A percentile compares a stretch with the other conserved stretches of the same genome.
These are phyloP conservation scores for Pitta sordida DNA, from an alignment of 2,113 vertebrate genomes.

Conservation along the genomic window DNA sequence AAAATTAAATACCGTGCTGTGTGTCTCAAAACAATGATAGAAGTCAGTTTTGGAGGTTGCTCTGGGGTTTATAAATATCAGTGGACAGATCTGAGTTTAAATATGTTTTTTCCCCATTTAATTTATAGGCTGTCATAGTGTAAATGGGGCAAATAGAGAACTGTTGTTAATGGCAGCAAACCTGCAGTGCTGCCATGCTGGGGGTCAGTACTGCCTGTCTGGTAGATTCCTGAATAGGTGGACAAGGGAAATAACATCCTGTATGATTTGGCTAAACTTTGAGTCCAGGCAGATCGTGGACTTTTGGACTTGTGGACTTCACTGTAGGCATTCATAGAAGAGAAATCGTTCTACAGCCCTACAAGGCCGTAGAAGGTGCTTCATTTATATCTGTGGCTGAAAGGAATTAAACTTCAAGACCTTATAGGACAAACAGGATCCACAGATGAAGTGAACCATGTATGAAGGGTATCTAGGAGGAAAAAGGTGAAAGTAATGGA, in stretches of 20 bases:
- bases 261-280: not conserved
- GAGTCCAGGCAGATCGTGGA: not conserved
- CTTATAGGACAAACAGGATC: not conserved
- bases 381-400: not conserved
- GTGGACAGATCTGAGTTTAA: not conserved
- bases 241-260: not conserved
- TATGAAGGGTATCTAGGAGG: not conserved
- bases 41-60: not conserved
- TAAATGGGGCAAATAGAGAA: not conserved
- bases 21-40: not conserved
- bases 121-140: constrained; percentile 7
- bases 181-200: not conserved
- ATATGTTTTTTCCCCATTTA: not conserved
- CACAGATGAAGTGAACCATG: not conserved
- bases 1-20: not conserved
- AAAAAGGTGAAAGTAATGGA: not conserved
- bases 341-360: not conserved
- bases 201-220: not conserved
- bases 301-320: not conserved
- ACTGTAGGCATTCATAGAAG: not conserved
- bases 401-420: not conserved
- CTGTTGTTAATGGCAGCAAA: not conserved
- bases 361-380: not conserved
- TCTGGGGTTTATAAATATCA: not conserved
- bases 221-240: not conserved